Percentiles rank a stretch among this genome's conserved stretches.
Conservation (phyloP, 2,113 vertebrate species). For the Stictonetta naevosa region DNA sequence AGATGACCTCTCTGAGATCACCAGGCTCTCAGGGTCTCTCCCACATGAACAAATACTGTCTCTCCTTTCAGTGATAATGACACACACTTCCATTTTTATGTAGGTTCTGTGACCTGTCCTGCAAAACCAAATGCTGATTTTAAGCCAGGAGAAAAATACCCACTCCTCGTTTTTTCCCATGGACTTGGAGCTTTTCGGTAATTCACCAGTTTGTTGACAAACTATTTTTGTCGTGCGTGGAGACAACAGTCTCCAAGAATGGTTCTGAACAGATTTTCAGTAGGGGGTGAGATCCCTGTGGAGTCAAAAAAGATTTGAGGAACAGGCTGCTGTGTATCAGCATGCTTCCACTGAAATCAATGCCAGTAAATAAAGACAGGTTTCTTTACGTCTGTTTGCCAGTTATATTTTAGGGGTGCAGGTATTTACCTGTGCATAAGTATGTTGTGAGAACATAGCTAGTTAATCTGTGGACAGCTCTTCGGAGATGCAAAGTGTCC, state of each 20-base stretch:
- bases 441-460: neutral
- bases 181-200: constrained; percentile 97
- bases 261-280: neutral
- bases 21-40: neutral
- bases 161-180: constrained; percentile 92
- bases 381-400: neutral
- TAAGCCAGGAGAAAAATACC: constrained; percentile 86
- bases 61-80: neutral
- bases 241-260: neutral
- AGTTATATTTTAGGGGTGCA: neutral
- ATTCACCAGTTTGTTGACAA: neutral
- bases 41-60: neutral
- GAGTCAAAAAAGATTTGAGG: neutral
- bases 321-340: neutral
- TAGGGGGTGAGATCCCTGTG: neutral
- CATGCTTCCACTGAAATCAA: neutral
- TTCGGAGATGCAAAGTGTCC: neutral
- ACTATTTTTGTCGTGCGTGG: neutral
- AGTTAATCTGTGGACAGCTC: neutral
- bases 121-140: constrained; percentile 87
- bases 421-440: neutral
- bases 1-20: neutral
- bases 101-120: constrained; percentile 88
- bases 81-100: neutral
- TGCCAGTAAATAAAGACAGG: neutral